Base-by-base conservation (phyloP, 2,888 invertebrate species). In the Formica aserva region DNA sequence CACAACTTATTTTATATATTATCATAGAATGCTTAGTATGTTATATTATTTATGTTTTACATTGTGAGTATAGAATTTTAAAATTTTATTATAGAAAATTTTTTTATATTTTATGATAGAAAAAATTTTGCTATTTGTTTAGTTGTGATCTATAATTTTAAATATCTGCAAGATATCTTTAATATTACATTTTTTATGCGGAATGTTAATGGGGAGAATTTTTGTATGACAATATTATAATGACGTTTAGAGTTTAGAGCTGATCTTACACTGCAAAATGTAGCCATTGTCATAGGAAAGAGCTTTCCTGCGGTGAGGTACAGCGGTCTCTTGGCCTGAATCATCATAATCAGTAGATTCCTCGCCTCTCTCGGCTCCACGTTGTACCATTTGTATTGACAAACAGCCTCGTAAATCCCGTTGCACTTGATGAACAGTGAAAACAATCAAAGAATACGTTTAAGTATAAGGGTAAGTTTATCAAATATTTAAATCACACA, bases 241-340 rank as follows among this genome's bases (percentile, higher is more conserved):
- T 45, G 45, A 69, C 6, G 0, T 69, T 48, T 26, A 26, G 26
- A 52, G 13, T 32, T 48, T 35, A 15, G 8, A 45, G 13, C 32
- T 6, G 6, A 38, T 65, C 45, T 45, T 82, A 82, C 82, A 18
- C 62, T 38, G 11, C 74, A 55, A 9, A 75, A 75, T 4, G 82
- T 82, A 15, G 74, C n/a, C 65, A 75, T 65, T 1, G 74, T 82
- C 22, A 81, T 74, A 55, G 81, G 81, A 74, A 74, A 63, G 3
- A 81, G 11, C 65, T 81, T 81, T 63, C 82, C 82, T 15, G 82
- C 82, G 32, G 82, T 75, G 5, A 82, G 35, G 1, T 75, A 9
- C n/a, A 82, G 32, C n/a, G 82, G 82, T 26, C 18, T 82, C 6
- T 26, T 74, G 18, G 74, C 57, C 3, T 45, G 18, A 8, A 38